Evolutionary conservation across 2,797 vertebrate genomes (phyloP).

Genomic region (Syncerus caffer): DNA sequence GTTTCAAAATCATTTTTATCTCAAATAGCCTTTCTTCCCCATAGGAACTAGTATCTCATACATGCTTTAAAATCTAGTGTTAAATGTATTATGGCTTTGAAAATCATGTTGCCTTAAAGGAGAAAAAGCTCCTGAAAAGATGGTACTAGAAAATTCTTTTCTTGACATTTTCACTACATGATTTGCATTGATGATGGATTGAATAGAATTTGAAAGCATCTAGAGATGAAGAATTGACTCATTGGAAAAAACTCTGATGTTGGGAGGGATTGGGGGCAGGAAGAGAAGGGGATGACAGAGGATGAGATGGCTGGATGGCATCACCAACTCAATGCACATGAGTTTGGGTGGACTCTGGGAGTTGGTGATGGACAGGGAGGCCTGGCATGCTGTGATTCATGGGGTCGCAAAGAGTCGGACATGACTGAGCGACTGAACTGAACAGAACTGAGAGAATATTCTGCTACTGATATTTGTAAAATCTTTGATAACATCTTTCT

Average conservation of each 20-base stretch:
- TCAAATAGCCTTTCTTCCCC: neutral
- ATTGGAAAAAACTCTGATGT: no score
- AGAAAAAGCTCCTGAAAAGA: neutral
- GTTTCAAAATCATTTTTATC: conserved; percentile 16
- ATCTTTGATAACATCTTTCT: neutral
- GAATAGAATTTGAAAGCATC: neutral
- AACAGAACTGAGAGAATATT: neutral
- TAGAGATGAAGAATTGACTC: neutral
- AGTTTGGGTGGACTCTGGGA: no score
- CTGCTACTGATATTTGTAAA: conserved; percentile 15
- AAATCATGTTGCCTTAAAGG: neutral
- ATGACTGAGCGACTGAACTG: no score
- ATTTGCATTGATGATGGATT: neutral
- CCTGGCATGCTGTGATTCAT: no score
- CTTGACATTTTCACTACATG: neutral
- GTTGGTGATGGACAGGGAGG: no score
- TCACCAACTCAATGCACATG: rapidly evolving
- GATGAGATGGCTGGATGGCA: no score
- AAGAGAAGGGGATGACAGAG: no score
- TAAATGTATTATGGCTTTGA: neutral
- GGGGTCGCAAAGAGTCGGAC: no score
- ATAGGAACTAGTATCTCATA: neutral
- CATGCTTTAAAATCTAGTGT: neutral
- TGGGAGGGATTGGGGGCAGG: no score
- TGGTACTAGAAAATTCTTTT: neutral